These are phyloP conservation scores for Pseudopipra pipra DNA, from an alignment of 2,113 vertebrate species.

Conservation along the genomic window DNA sequence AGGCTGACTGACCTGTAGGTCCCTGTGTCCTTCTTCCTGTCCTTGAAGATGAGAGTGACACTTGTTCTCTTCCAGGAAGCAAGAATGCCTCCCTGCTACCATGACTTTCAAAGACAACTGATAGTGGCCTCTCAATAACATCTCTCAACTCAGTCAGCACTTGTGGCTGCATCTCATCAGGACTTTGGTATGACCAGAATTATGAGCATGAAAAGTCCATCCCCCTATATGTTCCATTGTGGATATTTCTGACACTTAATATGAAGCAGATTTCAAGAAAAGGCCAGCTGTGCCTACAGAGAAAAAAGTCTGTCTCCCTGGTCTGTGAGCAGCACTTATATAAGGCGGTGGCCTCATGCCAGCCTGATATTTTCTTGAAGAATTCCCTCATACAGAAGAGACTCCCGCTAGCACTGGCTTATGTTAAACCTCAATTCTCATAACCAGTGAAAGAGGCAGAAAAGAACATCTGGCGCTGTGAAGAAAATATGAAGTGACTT, in stretches of 20 bases:
- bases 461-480: not conserved
- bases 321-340: not conserved
- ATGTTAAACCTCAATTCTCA: not conserved
- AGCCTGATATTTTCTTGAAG: not conserved
- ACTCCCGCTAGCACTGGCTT: not conserved
- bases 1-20: not conserved
- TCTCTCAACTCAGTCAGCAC: not conserved
- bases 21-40: not conserved
- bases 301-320: not conserved
- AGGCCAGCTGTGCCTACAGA: not conserved
- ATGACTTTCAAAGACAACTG: not conserved
- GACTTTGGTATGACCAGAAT: not conserved
- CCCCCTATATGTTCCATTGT: not conserved
- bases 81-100: not conserved
- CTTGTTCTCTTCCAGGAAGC: not conserved
- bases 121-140: not conserved
- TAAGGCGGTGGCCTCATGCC: not conserved
- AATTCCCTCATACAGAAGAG: not conserved
- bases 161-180: accelerated
- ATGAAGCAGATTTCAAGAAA: not conserved
- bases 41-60: not conserved
- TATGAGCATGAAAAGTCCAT: not conserved
- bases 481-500: not conserved
- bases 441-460: not conserved
- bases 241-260: not conserved